phyloP scores from a whole-genome alignment of 2,888 invertebrate species.

The Trissolcus japonicus region DNA sequence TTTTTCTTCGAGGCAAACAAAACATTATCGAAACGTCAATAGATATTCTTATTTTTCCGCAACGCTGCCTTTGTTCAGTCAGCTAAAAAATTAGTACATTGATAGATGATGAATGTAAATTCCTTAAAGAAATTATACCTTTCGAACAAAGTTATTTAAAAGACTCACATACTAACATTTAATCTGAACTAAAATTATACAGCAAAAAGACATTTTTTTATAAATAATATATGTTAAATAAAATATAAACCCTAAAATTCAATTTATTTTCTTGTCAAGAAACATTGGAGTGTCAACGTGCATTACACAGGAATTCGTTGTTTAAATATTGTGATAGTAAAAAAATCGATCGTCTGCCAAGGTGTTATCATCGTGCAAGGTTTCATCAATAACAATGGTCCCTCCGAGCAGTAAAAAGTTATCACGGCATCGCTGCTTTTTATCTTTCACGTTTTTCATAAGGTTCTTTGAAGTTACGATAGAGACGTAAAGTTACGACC shows the following conservation, averaged over 20 bases:
- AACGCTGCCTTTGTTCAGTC: too few species aligned
- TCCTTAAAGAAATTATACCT: too few species aligned
- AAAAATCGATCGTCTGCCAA: slow-evolving; percentile 15
- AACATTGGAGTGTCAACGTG: slow-evolving; percentile 6
- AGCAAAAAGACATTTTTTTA: too few species aligned
- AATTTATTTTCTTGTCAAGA: slow-evolving; percentile 16
- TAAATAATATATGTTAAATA: too few species aligned
- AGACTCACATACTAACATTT: too few species aligned
- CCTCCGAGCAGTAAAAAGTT: slow-evolving; percentile 19
- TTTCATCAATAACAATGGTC: slow-evolving; percentile 28
- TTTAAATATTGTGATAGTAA: slow-evolving; percentile 41
- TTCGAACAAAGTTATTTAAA: too few species aligned
- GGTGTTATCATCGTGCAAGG: slow-evolving; percentile 22
- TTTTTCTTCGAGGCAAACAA: slow-evolving; percentile 19
- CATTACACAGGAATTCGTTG: slow-evolving; percentile 27
- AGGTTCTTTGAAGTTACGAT: slow-evolving; percentile 33
- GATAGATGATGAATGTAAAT: slow-evolving; percentile 16
- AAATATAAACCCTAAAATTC: slow-evolving; percentile 4
- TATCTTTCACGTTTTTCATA: slow-evolving; percentile 34
- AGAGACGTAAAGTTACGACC: slow-evolving; percentile 40
- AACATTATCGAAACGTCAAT: slow-evolving; percentile 18
- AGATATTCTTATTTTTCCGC: not conserved
- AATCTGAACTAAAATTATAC: too few species aligned
- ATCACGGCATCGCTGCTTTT: slow-evolving; percentile 10
- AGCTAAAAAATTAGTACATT: slow-evolving; percentile 49